Base-by-base conservation (phyloP, 2,113 vertebrate genomes). In the Etia nguti region DNA sequence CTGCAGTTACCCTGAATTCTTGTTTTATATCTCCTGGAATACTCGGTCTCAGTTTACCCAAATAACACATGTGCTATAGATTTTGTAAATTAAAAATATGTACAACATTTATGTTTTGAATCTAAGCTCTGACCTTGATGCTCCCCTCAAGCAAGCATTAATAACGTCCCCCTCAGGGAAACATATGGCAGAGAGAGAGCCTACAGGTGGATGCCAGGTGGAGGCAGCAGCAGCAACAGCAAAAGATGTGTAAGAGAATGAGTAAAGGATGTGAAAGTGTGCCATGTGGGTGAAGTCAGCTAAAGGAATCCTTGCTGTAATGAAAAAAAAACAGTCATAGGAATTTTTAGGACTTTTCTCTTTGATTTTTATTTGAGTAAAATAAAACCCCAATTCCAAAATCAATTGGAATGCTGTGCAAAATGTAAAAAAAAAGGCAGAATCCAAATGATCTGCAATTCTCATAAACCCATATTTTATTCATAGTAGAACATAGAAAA, bases 351-450 rank as follows among this genome's bases (percentile, higher is more conserved):
- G 56, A 86, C 41, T 8, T 29, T 50, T 82, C 43, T 84, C n/a
- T 86, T 10, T n/a, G n/a, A 26, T 84, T 92, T 77, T 92, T 91
- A 93, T 92, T 92, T 43, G 82, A 62, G 54, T 36, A 43, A 90
- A 93, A 85, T 81, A 16, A 79, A 48, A 9, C 15, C 68, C 41
- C 68, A 73, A 46, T 48, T 48, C 41, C 22, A 73, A 46, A 73
- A 73, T 46, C 22, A 48, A 10, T 46, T 48, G 22, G 41, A 26
- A 73, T 15, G 6, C 31, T 62, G 31, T 62, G 13, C 15, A 46
- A 46, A 73, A 46, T 73, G 68, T 46, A 46, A 73, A 73, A 46
- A 73, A 46, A 46, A 18, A 46, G 24, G 22, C 68, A 73, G 38
- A 73, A 46, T 70, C 16, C 13, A 73, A 41, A 26, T 2, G 5